Evolutionary conservation across 2,113 vertebrate genomes (phyloP).

Genomic region (Microtus pennsylvanicus): DNA sequence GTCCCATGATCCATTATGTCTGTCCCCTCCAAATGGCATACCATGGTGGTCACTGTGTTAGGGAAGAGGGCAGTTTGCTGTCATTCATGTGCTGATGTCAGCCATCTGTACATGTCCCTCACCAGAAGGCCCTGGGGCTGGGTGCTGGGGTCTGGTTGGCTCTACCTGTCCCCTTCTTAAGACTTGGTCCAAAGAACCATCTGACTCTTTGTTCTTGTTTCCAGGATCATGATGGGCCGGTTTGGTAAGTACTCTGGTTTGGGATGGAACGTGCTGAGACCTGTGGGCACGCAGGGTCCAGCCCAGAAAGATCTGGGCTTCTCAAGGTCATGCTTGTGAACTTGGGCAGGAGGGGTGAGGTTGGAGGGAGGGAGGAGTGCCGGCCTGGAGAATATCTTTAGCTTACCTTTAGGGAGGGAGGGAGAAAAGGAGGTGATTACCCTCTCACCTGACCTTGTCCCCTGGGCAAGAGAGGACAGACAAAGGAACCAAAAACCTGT

Average conservation of each 20-base stretch:
- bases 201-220: constrained; percentile 65
- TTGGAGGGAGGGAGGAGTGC: not conserved
- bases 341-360: not conserved
- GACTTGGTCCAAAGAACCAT: not conserved
- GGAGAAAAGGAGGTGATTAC: too few species aligned
- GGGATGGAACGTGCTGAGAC: not conserved
- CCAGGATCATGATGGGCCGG: constrained; percentile 96
- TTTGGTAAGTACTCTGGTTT: constrained; percentile 91
- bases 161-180: not conserved
- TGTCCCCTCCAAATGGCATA: not conserved
- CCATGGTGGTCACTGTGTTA: rapidly evolving
- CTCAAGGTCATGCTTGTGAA: rapidly evolving
- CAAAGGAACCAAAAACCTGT: not conserved
- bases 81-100: rapidly evolving
- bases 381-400: not conserved
- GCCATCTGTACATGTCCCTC: not conserved
- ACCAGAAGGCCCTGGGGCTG: not conserved
- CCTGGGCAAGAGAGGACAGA: not conserved
- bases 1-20: not conserved
- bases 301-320: not conserved
- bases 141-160: not conserved
- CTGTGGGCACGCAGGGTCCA: rapidly evolving
- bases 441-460: rapidly evolving
- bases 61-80: rapidly evolving
- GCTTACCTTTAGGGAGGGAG: not conserved